phyloP scores from a whole-genome alignment of 1,140 invertebrate genomes.

The Liolophura sinensis region DNA sequence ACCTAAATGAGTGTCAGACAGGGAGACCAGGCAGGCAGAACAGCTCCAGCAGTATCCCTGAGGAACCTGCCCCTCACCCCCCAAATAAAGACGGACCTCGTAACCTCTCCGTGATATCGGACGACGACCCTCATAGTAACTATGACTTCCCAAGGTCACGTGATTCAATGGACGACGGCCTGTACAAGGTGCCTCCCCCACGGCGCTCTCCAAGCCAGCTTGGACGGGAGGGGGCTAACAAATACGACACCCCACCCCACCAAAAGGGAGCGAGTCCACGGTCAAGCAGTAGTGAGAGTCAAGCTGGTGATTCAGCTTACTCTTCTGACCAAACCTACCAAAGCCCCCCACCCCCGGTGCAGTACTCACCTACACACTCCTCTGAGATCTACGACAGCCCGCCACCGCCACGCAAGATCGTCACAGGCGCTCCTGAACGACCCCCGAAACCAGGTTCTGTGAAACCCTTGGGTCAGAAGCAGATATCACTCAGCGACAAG shows the following conservation, averaged over 20 bases:
- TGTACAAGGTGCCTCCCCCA: constrained; percentile 29
- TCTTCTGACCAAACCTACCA: constrained; percentile 29
- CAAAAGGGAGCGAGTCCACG: constrained; percentile 6
- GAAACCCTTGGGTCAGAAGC: constrained; percentile 1
- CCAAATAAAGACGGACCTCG: constrained; percentile 15
- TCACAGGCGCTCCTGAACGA: background rate
- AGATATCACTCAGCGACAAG: background rate
- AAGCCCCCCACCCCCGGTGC: constrained; percentile 22
- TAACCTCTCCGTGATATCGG: constrained; percentile 4
- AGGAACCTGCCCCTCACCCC: constrained; percentile 40
- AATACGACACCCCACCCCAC: constrained; percentile 7
- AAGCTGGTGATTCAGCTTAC: constrained; percentile 30
- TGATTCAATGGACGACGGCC: constrained; percentile 10
- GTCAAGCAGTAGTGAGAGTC: constrained; percentile 36
- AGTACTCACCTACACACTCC: constrained; percentile 8
- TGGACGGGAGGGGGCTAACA: background rate
- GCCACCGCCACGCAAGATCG: constrained; percentile 12
- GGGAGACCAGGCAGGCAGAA: constrained; percentile 64
- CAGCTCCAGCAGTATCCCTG: constrained; percentile 44
- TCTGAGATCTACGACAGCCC: constrained; percentile 39
- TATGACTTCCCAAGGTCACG: constrained; percentile 26
- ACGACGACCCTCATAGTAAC: constrained; percentile 4
- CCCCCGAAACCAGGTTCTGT: constrained; percentile 3
- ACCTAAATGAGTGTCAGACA: constrained; percentile 83
- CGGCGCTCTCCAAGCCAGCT: constrained; percentile 6